Evolutionary conservation across 2,797 vertebrate species (phyloP), one percentile per base, ranked within the genome.

Genomic region (Toxotes lorentzi): DNA sequence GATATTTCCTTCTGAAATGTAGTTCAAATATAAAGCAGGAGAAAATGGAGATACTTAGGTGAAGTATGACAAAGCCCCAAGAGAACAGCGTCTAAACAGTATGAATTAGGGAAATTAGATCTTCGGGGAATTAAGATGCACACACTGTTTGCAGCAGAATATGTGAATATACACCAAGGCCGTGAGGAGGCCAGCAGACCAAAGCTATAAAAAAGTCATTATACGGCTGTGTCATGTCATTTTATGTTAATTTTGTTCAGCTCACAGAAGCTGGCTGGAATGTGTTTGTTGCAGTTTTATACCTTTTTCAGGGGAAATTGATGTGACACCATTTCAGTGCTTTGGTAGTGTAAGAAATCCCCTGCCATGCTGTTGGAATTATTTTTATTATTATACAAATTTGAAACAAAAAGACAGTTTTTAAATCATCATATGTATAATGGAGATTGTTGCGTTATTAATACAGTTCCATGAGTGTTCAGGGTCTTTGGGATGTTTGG

Each of bases 241-340:
- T 47, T 50, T 40, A 32, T 57, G 32, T 16, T 69, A 27, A 35
- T 61, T 78, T 48, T 56, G 16, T 56, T 47, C 48, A 30, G 61
- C 43, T 53, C 54, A 72, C 35, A 51, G 53, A 64, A 4, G 8
- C 45, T 14, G 45, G 7, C 17, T 17, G 17, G 17, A 47, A 17
- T 21, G 45, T 47, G 19, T 47, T 47, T 21, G 16, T 47, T 47
- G 16, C 61, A 60, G n/a, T 45, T 43, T 21, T 27, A 51, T 7
- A 10, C 5, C 34, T 34, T 51, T 70, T 50, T 12, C 41, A 51
- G 13, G 32, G 43, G n/a, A 43, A 45, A 66, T 45, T 17, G 27
- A 53, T 59, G 27, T 40, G n/a, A n/a, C 7, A 56, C 23, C 50
- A 13, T 51, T 41, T 47, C 24, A 76, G 2, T 30, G 27, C 38